These are phyloP conservation scores for Ciona savignyi DNA, from an alignment of 23 tunicate genomes.

Conservation along the genomic window DNA sequence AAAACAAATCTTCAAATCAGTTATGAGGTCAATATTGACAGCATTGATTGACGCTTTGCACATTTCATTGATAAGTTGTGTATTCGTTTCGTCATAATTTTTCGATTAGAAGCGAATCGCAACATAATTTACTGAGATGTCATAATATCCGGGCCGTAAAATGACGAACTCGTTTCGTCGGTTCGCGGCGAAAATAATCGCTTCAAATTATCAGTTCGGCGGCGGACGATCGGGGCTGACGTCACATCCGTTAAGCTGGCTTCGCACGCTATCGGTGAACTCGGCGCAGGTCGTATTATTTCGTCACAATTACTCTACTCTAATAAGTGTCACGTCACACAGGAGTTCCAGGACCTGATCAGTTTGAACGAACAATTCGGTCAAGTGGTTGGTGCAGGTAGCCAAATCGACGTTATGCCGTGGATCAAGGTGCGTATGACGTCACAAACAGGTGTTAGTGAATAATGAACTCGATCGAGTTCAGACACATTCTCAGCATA, in stretches of 20 bases:
- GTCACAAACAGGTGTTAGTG: not conserved
- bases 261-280: not conserved
- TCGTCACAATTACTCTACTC: no score
- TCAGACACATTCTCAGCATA: not conserved
- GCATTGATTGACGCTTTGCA: no score
- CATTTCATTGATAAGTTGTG: no score
- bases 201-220: not conserved
- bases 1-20: no score
- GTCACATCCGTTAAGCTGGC: not conserved
- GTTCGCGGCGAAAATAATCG: not conserved
- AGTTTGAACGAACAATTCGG: conserved; percentile 63
- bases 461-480: not conserved
- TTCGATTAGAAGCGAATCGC: no score
- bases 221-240: not conserved
- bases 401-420: conserved; percentile 80
- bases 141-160: not conserved
- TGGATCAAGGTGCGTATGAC: conserved; percentile 61
- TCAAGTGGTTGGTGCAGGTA: conserved; percentile 59
- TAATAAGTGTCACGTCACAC: conserved; percentile 2
- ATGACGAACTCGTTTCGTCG: not conserved
- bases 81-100: no score
- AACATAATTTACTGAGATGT: not conserved
- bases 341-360: conserved; percentile 68
- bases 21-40: no score
- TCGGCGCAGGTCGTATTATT: not conserved